Conservation (phyloP, 2,888 invertebrate species). For the Platycheirus rosarum region DNA sequence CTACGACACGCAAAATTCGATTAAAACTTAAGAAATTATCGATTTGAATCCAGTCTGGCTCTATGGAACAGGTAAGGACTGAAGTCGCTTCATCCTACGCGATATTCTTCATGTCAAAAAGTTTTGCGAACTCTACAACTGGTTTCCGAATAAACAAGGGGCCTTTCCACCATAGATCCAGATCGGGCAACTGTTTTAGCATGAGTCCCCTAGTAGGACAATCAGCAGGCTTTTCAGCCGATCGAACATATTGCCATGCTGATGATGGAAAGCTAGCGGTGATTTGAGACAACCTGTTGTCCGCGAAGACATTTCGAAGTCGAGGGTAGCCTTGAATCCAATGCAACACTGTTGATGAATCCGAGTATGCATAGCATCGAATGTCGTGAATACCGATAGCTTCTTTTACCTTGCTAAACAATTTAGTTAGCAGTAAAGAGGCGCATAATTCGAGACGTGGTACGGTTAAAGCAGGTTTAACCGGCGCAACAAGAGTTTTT, state of each 20-base stretch:
- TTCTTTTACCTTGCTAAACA: neutral
- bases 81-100: neutral
- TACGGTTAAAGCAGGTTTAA: too few species aligned
- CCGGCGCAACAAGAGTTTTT: slow-evolving; percentile 1
- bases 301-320: slow-evolving; percentile 4
- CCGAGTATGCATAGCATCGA: too few species aligned
- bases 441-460: neutral
- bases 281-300: neutral
- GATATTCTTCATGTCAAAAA: neutral
- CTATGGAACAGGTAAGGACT: neutral
- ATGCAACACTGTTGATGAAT: neutral
- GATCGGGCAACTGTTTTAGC: too few species aligned
- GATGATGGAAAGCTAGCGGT: neutral
- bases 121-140: too few species aligned
- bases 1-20: slow-evolving; percentile 1
- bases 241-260: neutral
- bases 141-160: too few species aligned
- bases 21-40: neutral
- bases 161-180: too few species aligned
- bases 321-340: slow-evolving; percentile 3
- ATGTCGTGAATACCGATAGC: neutral
- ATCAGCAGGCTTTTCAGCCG: too few species aligned
- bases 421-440: neutral
- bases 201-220: too few species aligned
- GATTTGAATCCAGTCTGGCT: neutral